These are phyloP conservation scores for Brienomyrus longianalis DNA, from an alignment of 2,113 vertebrate genomes.

Conservation along the genomic window DNA sequence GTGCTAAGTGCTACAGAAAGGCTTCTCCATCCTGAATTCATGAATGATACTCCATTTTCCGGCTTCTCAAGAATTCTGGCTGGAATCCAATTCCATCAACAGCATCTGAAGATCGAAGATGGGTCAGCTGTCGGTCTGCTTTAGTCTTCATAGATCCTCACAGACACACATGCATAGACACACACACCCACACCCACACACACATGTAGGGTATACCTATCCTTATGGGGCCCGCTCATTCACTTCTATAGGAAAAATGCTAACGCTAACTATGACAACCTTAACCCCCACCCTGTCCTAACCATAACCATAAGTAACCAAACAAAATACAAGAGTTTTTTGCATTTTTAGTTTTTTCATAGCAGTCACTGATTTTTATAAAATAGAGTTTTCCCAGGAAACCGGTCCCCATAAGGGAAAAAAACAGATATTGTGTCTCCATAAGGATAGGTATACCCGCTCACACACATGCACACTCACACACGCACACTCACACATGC, in stretches of 20 bases:
- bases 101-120: not conserved
- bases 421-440: no score
- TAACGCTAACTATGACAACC: no score
- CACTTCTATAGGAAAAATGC: no score
- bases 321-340: no score
- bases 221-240: no score
- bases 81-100: not conserved
- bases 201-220: not conserved
- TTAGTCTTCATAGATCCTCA: not conserved
- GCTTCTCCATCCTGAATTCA: not conserved
- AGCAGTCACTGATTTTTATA: no score
- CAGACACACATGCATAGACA: not conserved
- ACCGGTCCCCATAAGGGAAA: no score
- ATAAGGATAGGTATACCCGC: no score
- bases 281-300: no score
- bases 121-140: not conserved
- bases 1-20: not conserved
- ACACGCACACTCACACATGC: not conserved
- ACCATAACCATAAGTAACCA: no score
- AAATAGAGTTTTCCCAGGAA: no score
- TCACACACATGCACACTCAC: not conserved
- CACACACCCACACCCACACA: not conserved
- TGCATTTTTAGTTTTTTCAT: no score
- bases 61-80: not conserved
- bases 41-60: not conserved